phyloP scores from a whole-genome alignment of 2,888 invertebrate species.

The Synanthedon vespiformis region DNA sequence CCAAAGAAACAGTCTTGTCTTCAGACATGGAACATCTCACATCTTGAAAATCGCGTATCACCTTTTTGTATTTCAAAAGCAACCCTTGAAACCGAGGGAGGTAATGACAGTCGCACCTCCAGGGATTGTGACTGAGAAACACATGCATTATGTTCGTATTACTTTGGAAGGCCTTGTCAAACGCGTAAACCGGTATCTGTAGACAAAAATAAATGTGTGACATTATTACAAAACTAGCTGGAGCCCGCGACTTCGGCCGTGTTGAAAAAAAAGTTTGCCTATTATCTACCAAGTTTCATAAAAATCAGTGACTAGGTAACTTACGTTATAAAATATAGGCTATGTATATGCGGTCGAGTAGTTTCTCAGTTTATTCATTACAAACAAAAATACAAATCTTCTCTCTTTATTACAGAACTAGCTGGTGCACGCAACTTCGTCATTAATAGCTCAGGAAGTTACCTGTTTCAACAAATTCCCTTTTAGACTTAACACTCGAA shows the following conservation, averaged over 20 bases:
- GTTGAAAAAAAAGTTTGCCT: no score
- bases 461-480: slow-evolving; percentile 81
- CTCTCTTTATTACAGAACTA: no score
- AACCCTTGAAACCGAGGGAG: slow-evolving; percentile 81
- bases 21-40: slow-evolving; percentile 76
- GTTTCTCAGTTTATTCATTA: no score
- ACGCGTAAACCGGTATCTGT: slow-evolving; percentile 82
- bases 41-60: slow-evolving; percentile 77
- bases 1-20: slow-evolving; percentile 72
- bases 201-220: slow-evolving; percentile 10
- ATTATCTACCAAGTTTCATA: no score
- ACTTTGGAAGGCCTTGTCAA: slow-evolving; percentile 81
- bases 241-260: no score
- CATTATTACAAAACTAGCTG: no score
- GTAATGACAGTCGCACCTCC: slow-evolving; percentile 86
- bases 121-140: slow-evolving; percentile 81
- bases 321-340: no score
- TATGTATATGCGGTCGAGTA: no score
- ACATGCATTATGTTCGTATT: slow-evolving; percentile 78
- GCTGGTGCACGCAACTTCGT: no score
- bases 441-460: no score
- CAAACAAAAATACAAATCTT: no score
- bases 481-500: slow-evolving; percentile 81
- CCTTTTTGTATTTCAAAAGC: slow-evolving; percentile 75
- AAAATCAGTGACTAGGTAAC: no score